These are phyloP conservation scores for Pangasianodon gigas DNA, from an alignment of 2,113 vertebrate species.

Conservation along the genomic window DNA sequence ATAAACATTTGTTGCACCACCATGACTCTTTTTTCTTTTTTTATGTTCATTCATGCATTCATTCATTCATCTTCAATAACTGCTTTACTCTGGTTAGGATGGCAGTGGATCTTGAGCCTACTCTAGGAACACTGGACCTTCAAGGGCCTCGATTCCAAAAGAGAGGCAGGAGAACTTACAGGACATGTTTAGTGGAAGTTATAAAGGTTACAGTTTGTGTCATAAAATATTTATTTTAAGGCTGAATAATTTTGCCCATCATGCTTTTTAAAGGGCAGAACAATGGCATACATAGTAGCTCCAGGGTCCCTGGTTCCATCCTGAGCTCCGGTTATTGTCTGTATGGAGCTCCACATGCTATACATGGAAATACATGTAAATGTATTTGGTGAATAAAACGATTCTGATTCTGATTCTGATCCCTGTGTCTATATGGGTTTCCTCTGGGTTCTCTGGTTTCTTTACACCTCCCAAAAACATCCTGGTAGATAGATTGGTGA, in stretches of 20 bases:
- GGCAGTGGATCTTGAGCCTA: not conserved
- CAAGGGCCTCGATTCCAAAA: not conserved
- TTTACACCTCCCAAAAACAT: not conserved
- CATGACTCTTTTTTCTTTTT: not conserved
- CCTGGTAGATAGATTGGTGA: not conserved
- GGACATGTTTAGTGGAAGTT: not conserved
- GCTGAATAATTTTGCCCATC: too few relatives aligned
- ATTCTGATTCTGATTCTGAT: too few relatives aligned
- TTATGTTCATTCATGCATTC: not conserved
- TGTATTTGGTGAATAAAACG: too few relatives aligned
- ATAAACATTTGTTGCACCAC: not conserved
- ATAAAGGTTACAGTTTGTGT: not conserved
- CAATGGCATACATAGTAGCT: not conserved
- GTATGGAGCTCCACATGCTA: not conserved
- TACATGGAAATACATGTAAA: too few relatives aligned
- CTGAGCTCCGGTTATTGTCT: too few relatives aligned
- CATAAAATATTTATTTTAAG: not conserved
- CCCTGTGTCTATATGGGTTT: too few relatives aligned
- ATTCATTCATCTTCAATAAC: constrained; percentile 9
- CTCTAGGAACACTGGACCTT: not conserved
- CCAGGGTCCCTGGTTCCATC: too few relatives aligned
- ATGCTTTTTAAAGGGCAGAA: too few relatives aligned
- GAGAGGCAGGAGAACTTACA: not conserved
- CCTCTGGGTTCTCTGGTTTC: not conserved
- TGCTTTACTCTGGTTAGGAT: not conserved